phyloP scores from a whole-genome alignment of 2,888 invertebrate genomes.

The Eudasyphora cyanicolor region DNA sequence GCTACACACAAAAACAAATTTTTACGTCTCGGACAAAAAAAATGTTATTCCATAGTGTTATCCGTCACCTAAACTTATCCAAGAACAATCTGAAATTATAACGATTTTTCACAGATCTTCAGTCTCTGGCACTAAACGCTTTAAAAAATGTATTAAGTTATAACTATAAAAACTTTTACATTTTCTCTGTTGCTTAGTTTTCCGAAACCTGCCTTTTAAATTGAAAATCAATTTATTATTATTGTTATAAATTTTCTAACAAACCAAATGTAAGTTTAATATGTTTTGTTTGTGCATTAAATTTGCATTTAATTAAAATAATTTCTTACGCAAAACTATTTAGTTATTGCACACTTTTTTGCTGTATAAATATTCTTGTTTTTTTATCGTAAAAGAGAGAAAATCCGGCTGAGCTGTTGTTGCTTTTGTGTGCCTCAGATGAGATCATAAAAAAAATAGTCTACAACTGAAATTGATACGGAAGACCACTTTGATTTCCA shows the following conservation, averaged over 20 bases:
- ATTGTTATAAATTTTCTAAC: background rate
- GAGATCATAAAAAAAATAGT: background rate
- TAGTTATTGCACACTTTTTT: constrained; percentile 7
- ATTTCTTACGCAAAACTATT: constrained; percentile 12
- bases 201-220: background rate
- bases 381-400: background rate
- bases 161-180: background rate
- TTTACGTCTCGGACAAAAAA: too few relatives aligned
- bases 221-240: background rate
- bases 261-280: background rate
- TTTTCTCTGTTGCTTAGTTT: background rate
- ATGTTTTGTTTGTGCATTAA: constrained; percentile 14
- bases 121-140: background rate
- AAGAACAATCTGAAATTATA: too few relatives aligned
- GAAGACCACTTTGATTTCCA: too few relatives aligned
- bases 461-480: too few relatives aligned
- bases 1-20: too few relatives aligned
- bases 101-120: too few relatives aligned
- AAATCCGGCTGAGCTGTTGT: background rate
- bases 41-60: too few relatives aligned
- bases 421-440: background rate
- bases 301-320: constrained; percentile 29
- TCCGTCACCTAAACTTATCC: too few relatives aligned
- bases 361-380: background rate
- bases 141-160: background rate